Evolutionary conservation across 2,113 vertebrate genomes (phyloP), one percentile per base, ranked within the genome.

Genomic region (Seriola quinqueradiata): DNA sequence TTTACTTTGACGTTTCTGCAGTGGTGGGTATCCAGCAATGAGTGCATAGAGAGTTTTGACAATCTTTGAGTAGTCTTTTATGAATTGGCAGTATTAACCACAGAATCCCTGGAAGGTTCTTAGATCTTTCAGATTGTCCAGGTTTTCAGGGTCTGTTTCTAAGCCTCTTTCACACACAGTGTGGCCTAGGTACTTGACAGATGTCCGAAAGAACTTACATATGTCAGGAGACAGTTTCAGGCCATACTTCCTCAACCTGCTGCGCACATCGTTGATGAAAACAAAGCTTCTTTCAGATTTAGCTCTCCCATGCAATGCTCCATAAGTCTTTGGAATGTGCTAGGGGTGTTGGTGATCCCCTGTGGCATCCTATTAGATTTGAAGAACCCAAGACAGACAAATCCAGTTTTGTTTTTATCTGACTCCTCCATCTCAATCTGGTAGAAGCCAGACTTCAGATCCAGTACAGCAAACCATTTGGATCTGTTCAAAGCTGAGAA

Each of bases 51-150:
- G 50, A 1, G 73, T 48, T 10, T 54, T 76, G 1, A 66, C 34
- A 11, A 76, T 76, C 5, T 38, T 36, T 14, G 60, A 52, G 10
- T 76, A 76, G 12, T 66, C 46, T 11, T 76, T 36, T 0, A 76
- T 4, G 21, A 66, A 76, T 4, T 23, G 1, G 1, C 34, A 4
- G 19, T 76, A 76, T 12, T 76, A 67, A 0, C 75, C 52, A 12
- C 32, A n/a, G 21, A 76, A 66, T 1, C 74, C 61, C 4, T 66
- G 4, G n/a, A 65, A 66, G 7, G 74, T 19, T 25, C 50, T 52
- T 3, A 76, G 16, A 8, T 76, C 46, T 13, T 76, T 76, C 8
- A 76, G n/a, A 7, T 28, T 76, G 19, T 21, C 14, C 5, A 28
- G 46, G 10, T 4, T n/a, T 2, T 60, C 28, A 16, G 32, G 58